phyloP scores from a whole-genome alignment of 2,888 invertebrate genomes.

The Troglohyphantes excavatus region DNA sequence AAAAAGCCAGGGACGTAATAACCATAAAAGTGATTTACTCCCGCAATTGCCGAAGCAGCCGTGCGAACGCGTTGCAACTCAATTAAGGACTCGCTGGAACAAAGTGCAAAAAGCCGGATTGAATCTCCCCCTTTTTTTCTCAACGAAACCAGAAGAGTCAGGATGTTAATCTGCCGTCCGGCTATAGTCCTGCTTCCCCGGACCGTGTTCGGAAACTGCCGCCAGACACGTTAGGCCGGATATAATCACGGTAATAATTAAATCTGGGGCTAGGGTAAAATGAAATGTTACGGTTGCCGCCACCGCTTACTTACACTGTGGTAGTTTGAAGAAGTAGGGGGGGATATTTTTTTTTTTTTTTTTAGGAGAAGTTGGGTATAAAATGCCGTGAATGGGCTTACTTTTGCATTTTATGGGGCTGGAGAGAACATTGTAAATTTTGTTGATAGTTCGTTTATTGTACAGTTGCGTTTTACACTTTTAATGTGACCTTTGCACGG shows the following conservation, averaged over 20 bases:
- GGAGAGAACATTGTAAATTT: too few relatives aligned
- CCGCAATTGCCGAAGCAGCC: slow-evolving; percentile 13
- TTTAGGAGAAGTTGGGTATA: too few relatives aligned
- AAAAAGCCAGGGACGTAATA: slow-evolving; percentile 46
- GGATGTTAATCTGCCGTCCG: slow-evolving; percentile 24
- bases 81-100: slow-evolving; percentile 26
- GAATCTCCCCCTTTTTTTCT: slow-evolving; percentile 13
- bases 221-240: slow-evolving; percentile 48
- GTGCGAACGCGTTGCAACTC: slow-evolving; percentile 44
- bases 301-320: background rate
- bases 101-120: slow-evolving; percentile 30
- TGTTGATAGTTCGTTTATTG: too few relatives aligned
- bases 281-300: slow-evolving; percentile 15
- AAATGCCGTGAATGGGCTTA: too few relatives aligned
- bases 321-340: background rate
- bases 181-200: background rate
- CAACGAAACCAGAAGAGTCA: background rate
- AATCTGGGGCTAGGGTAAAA: slow-evolving; percentile 22
- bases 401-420: too few relatives aligned
- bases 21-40: slow-evolving; percentile 60
- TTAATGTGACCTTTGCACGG: too few relatives aligned
- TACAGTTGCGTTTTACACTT: too few relatives aligned
- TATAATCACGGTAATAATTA: slow-evolving; percentile 49
- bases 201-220: slow-evolving; percentile 51
- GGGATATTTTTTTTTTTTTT: background rate